A percentile compares a stretch with the other conserved stretches of the same genome.
These are phyloP conservation scores for Anhinga anhinga DNA, from an alignment of 2,113 vertebrate species.

Conservation along the genomic window DNA sequence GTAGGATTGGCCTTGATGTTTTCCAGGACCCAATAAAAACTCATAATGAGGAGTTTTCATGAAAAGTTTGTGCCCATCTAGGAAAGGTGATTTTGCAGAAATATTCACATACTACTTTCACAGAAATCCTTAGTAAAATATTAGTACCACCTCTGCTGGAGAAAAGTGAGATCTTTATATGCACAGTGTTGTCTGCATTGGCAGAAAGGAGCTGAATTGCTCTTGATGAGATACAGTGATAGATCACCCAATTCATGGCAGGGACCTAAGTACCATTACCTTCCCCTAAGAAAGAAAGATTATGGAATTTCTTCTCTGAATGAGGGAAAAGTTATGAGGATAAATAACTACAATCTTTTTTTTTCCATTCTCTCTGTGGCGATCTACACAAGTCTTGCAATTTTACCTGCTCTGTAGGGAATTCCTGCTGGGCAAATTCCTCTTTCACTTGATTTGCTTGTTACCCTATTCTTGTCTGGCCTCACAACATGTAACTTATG, in stretches of 20 bases:
- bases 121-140: not conserved
- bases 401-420: not conserved
- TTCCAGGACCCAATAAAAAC: not conserved
- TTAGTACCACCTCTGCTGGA: not conserved
- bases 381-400: not conserved
- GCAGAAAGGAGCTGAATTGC: not conserved
- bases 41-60: not conserved
- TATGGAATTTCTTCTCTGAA: not conserved
- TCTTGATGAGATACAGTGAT: not conserved
- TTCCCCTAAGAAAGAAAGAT: not conserved
- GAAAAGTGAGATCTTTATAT: not conserved
- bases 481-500: not conserved
- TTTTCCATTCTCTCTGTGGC: not conserved
- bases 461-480: not conserved
- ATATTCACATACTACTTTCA: not conserved
- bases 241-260: not conserved
- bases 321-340: not conserved
- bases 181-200: not conserved
- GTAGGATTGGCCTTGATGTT: rapidly evolving
- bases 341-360: not conserved
- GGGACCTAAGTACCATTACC: not conserved
- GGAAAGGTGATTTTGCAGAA: not conserved
- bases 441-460: not conserved
- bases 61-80: not conserved
- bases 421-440: not conserved